Evolutionary conservation across 2,113 vertebrate species (phyloP).

Genomic region (Leucoraja erinaceus): DNA sequence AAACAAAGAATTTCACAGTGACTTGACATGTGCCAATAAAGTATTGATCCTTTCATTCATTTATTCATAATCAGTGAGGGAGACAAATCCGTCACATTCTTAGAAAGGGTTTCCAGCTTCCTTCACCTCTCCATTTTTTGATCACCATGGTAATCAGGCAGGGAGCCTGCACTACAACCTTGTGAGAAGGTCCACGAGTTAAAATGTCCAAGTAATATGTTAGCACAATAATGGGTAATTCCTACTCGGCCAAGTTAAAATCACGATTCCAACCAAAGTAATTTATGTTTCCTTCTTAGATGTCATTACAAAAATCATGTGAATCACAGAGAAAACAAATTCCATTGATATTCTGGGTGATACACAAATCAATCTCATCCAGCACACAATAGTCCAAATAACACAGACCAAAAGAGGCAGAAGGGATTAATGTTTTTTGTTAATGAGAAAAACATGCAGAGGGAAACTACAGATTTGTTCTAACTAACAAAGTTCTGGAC

Average conservation of each 20-base stretch:
- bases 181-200: not conserved
- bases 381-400: not conserved
- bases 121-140: too few species aligned
- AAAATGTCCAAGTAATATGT: not conserved
- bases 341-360: not conserved
- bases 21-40: too few species aligned
- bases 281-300: not conserved
- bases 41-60: too few species aligned
- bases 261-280: too few species aligned
- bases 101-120: too few species aligned
- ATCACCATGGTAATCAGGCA: too few species aligned
- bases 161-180: too few species aligned
- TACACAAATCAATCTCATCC: not conserved
- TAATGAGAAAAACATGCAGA: not conserved
- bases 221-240: not conserved
- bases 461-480: not conserved
- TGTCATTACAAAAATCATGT: not conserved
- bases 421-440: not conserved
- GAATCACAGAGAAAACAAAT: not conserved
- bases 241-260: too few species aligned
- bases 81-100: too few species aligned
- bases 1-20: too few species aligned
- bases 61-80: too few species aligned
- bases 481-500: not conserved
- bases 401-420: not conserved